Evolutionary conservation across 2,888 invertebrate species (phyloP).

Genomic region (Sycophila texana): DNA sequence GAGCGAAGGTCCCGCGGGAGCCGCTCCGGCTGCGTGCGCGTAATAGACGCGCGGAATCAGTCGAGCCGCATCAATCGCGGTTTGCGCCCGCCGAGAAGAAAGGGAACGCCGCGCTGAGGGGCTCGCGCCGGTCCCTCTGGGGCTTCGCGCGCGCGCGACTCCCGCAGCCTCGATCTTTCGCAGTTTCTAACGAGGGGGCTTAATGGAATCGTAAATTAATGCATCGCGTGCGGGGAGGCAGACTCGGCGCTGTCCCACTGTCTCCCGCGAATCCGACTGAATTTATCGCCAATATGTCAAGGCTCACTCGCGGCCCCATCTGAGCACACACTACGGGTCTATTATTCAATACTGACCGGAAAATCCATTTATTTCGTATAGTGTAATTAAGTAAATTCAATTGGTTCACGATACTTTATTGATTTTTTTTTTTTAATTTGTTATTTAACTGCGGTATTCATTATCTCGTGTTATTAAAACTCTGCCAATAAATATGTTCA

Average conservation of each 20-base stretch:
- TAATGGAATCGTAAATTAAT: conserved; percentile 64
- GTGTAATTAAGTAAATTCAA: too few relatives aligned
- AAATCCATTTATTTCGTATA: too few relatives aligned
- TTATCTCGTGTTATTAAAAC: too few relatives aligned
- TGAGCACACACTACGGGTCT: background rate
- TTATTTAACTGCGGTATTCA: too few relatives aligned
- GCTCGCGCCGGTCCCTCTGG: conserved; percentile 33
- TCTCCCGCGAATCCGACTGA: conserved; percentile 26
- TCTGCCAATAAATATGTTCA: too few relatives aligned
- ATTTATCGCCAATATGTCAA: conserved; percentile 52
- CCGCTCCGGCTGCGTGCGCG: background rate
- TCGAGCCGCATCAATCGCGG: conserved; percentile 62
- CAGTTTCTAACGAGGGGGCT: conserved; percentile 55
- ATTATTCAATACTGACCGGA: background rate
- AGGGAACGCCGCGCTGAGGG: conserved; percentile 40
- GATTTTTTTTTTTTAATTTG: too few relatives aligned
- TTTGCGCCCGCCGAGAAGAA: conserved; percentile 49
- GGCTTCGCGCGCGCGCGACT: conserved; percentile 27
- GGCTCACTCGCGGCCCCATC: conserved; percentile 8
- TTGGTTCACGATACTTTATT: too few relatives aligned
- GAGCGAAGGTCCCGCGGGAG: background rate
- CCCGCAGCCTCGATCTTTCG: conserved; percentile 14
- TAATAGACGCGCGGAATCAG: conserved; percentile 52
- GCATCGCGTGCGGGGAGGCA: conserved; percentile 45
- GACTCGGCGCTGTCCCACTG: background rate